Evolutionary conservation across 1,140 invertebrate genomes (phyloP), one percentile per base, ranked within the genome.

Genomic region (Aphelinus atriplicis): DNA sequence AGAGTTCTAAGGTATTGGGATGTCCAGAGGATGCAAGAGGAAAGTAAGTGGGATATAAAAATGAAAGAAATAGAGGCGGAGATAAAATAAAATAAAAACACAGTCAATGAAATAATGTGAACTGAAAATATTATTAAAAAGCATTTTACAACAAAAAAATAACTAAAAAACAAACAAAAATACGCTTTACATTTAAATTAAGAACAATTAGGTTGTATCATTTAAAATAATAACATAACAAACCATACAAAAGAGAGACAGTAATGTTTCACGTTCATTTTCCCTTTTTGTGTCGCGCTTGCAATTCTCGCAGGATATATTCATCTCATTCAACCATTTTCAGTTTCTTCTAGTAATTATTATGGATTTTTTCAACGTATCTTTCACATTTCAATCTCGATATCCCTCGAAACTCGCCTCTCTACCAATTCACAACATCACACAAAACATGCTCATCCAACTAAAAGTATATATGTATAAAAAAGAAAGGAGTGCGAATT

Each of bases 101-200:
- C 81, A 80, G 72, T 82, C 46, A 68, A 55, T 77, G 45, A 68
- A 82, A 77, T 88, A 87, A 87, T 88, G 81, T 86, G 86, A 88
- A 88, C 86, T 88, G 86, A 87, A 88, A 88, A 88, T 88, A 88
- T 88, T 88, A 88, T 88, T 88, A 86, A 88, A 88, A 88, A 88
- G 87, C 87, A 87, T 88, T 87, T 87, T 88, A 88, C 87, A 88
- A 88, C 87, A 88, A 88, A 88, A 86, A 88, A 88, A 87, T 85
- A 87, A 85, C 85, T 86, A 87, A 88, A 86, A 87, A 88, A 88
- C 85, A 88, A 87, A 87, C 85, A 87, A 88, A 88, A 87, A 87
- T 88, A 87, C 84, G 85, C 87, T 88, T 86, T 87, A 88, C 86
- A 88, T 83, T 88, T 88, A 88, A 88, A 88, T 87, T 88, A 88